Evolutionary conservation across 1,140 invertebrate genomes (phyloP), one percentile per base, ranked within the genome.

Genomic region (Scaptomyza hsui): DNA sequence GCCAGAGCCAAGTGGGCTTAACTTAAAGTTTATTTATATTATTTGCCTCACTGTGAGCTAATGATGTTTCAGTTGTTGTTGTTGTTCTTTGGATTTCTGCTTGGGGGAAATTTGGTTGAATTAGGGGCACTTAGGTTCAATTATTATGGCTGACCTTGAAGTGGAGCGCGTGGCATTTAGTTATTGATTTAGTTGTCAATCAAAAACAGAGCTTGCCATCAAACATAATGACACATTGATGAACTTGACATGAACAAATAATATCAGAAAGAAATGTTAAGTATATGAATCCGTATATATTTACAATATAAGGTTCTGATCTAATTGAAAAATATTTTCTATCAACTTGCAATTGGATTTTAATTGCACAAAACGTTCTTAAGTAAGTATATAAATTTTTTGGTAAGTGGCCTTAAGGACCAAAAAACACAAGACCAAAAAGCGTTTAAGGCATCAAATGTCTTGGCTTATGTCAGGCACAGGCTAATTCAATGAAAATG

Each of bases 1-100:
- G 24, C 24, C 24, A 7, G 45, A 41, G 41, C 63, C 63, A 72
- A 72, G 56, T 69, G 56, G 56, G 70, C 70, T 72, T 72, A 72
- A 55, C 44, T 53, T 61, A 55, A 68, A 72, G 63, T 72, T 68
- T 72, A 72, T 67, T 68, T 72, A 60, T 60, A 60, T 72, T 59
- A 55, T 16, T 51, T 26, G 24, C 10, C 16, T 53, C 29, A 7
- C 16, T 29, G 15, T 42, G 2, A n/a, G 13, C 65, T 45, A 62
- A 62, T 69, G 47, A 44, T 32, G 18, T 44, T 26, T 13, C 32
- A 37, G 24, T 21, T 57, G 26, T 44, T 42, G 41, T 21, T 12
- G 35, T n/a, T 32, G 39, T 21, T 45, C 6, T 10, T 59, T 32
- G 6, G 55, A 18, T 35, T 32, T 15, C 12, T n/a, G n/a, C n/a